Percentiles rank a stretch among this genome's conserved stretches.
Evolutionary conservation across 2,113 vertebrate genomes (phyloP).

Genomic region (Bufo gargarizans): DNA sequence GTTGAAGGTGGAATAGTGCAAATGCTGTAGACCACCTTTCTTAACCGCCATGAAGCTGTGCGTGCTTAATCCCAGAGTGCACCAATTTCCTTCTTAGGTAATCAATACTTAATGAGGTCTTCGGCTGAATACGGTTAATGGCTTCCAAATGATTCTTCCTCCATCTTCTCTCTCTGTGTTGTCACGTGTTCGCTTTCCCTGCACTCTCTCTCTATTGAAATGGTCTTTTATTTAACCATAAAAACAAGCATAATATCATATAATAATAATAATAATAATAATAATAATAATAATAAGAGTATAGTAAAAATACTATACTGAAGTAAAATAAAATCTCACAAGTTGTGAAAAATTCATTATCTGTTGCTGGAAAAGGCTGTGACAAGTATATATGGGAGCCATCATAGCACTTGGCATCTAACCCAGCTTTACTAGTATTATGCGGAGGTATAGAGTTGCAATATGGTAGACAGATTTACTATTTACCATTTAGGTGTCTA

Average conservation of each 20-base stretch:
- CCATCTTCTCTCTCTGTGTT: not conserved
- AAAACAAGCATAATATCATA: not conserved
- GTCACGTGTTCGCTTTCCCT: not conserved
- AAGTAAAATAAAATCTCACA: too few species aligned
- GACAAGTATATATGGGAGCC: not conserved
- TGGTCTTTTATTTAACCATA: not conserved
- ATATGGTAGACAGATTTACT: not conserved
- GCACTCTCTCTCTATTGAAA: not conserved
- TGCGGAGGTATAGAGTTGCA: not conserved
- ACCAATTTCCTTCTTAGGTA: constrained; percentile 41
- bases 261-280: not conserved
- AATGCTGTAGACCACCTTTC: constrained; percentile 4
- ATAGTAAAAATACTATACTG: not conserved
- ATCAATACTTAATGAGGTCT: constrained; percentile 55
- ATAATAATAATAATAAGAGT: not conserved
- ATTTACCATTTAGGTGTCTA: not conserved
- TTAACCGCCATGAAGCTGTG: constrained; percentile 40
- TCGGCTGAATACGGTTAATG: constrained; percentile 38
- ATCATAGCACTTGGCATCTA: not conserved
- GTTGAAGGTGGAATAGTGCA: constrained; percentile 25
- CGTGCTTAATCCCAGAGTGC: constrained; percentile 50
- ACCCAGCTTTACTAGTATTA: not conserved
- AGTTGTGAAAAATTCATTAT: too few species aligned
- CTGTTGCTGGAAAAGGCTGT: too few species aligned
- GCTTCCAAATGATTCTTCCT: constrained; percentile 35